Conservation (phyloP, 2,888 invertebrate genomes). For the Drosophila phalerata region DNA sequence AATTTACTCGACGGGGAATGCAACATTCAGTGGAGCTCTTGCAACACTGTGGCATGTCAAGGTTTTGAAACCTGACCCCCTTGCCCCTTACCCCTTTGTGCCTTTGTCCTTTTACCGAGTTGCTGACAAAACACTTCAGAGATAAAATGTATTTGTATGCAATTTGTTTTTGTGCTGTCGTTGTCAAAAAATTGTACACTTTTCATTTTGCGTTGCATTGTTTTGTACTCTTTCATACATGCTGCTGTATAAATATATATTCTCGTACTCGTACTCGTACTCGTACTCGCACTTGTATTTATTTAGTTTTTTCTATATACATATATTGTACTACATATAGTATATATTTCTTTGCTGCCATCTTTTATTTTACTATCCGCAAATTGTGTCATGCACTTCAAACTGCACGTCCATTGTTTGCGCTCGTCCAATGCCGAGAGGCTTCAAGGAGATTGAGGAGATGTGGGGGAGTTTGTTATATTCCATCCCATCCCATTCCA, state of each 20-base stretch:
- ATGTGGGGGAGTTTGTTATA: background rate
- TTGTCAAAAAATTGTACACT: conserved; percentile 50
- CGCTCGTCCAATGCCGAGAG: conserved; percentile 43
- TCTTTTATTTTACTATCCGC: conserved; percentile 53
- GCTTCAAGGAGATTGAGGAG: background rate
- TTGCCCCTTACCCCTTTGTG: background rate
- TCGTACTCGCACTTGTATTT: conserved; percentile 15
- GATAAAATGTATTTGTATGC: conserved; percentile 56
- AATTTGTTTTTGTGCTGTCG: conserved; percentile 55
- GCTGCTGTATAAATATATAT: background rate
- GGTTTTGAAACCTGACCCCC: conserved; percentile 30
- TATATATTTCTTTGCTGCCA: conserved; percentile 23
- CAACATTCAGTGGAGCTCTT: conserved; percentile 12
- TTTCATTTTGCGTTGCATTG: conserved; percentile 54
- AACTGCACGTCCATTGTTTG: conserved; percentile 62
- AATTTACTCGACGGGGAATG: conserved; percentile 20
- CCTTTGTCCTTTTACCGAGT: conserved; percentile 1
- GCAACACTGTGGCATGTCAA: conserved; percentile 48
- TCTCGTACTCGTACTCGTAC: background rate
- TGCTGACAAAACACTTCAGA: conserved; percentile 60
- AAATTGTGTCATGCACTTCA: conserved; percentile 65
- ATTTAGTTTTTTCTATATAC: conserved; percentile 25
- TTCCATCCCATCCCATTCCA: background rate
- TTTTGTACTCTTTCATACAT: conserved; percentile 25
- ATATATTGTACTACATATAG: background rate